Conservation (phyloP, 2,888 invertebrate species). For the Apantesis nais region DNA sequence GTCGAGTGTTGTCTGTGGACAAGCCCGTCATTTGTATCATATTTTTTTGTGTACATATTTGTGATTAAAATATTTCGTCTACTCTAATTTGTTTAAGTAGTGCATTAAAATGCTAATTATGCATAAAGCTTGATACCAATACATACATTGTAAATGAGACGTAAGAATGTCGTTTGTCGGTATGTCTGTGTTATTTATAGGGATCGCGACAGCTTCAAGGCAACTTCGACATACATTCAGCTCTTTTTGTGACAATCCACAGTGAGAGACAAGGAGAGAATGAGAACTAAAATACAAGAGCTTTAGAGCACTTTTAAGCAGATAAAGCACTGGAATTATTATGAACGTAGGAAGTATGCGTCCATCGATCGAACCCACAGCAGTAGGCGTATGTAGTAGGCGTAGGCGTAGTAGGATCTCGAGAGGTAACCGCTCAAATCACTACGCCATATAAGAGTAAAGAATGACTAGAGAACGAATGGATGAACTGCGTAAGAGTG, state of each 20-base stretch:
- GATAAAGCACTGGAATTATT: no score
- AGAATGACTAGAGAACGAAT: not conserved
- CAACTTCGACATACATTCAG: not conserved
- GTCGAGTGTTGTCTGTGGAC: not conserved
- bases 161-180: conserved; percentile 6
- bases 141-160: not conserved
- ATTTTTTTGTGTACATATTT: not conserved
- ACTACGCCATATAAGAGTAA: no score
- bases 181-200: conserved; percentile 15
- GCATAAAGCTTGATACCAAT: not conserved
- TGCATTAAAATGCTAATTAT: not conserved
- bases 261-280: not conserved
- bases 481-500: not conserved
- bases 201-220: not conserved
- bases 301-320: not conserved
- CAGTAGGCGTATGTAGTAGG: no score
- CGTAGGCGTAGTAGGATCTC: no score
- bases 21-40: not conserved
- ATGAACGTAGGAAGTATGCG: no score
- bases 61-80: not conserved
- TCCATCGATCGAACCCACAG: no score
- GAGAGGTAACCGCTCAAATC: no score
- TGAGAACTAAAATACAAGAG: not conserved
- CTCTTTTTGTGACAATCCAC: not conserved
- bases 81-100: not conserved